Percentiles rank a stretch among this genome's conserved stretches.
Evolutionary conservation across 2,888 invertebrate genomes (phyloP).

Genomic region (Agrochola circellaris): DNA sequence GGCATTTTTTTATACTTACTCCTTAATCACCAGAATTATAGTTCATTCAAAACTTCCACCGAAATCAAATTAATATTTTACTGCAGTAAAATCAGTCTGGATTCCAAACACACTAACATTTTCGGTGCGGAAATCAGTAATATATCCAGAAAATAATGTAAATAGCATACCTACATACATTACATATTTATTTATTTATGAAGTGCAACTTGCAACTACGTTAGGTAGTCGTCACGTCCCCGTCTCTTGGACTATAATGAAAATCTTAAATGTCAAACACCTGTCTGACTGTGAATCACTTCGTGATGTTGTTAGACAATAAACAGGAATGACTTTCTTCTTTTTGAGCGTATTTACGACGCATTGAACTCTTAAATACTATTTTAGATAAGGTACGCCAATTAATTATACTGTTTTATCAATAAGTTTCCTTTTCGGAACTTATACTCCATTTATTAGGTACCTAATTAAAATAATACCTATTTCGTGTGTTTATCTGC

Average conservation of each 20-base stretch:
- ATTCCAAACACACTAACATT: too few species aligned
- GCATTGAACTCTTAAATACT: conserved; percentile 23
- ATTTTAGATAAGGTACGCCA: conserved; percentile 22
- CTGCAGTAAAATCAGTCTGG: background rate
- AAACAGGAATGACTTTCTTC: conserved; percentile 8
- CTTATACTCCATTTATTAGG: conserved; percentile 10
- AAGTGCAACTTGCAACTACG: conserved; percentile 23
- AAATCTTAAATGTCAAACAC: conserved; percentile 54
- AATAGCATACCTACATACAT: background rate
- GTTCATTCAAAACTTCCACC: background rate
- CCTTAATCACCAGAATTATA: background rate
- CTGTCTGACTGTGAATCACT: conserved; percentile 35
- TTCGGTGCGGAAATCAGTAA: background rate
- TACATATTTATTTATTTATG: background rate
- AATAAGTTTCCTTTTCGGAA: background rate
- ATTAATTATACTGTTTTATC: background rate
- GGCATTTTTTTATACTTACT: conserved; percentile 9
- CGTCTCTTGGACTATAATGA: conserved; percentile 52
- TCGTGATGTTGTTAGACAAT: conserved; percentile 25
- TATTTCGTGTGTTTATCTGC: conserved; percentile 42
- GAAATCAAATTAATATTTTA: background rate
- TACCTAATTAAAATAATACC: conserved; percentile 8
- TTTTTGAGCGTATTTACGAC: conserved; percentile 15
- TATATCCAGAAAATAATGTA: background rate
- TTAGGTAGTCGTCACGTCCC: conserved; percentile 42